Evolutionary conservation across 1,140 invertebrate species (phyloP).

Genomic region (Hylyphantes graminicola): DNA sequence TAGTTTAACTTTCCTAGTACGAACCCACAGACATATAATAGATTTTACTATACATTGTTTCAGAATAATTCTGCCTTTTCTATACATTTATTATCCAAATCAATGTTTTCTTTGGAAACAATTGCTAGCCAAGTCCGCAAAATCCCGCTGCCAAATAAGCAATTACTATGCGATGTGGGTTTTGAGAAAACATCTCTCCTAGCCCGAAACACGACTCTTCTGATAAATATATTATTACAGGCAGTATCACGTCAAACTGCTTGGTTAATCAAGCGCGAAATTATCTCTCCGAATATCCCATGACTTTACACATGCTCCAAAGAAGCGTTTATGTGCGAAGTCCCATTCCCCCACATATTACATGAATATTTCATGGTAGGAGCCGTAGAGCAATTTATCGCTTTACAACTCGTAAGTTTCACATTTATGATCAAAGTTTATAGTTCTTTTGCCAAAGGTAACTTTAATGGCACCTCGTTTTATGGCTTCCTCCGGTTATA

Average conservation of each 20-base stretch:
- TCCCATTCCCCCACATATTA: slow-evolving; percentile 43
- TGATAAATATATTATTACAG: slow-evolving; percentile 55
- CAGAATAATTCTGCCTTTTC: too few relatives aligned
- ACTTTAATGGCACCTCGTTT: slow-evolving; percentile 55
- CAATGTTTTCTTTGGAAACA: too few relatives aligned
- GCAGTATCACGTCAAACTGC: slow-evolving; percentile 47
- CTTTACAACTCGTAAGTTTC: slow-evolving; percentile 58
- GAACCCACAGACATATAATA: too few relatives aligned
- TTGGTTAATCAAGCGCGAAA: slow-evolving; percentile 49
- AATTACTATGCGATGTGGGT: not conserved
- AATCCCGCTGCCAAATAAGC: too few relatives aligned
- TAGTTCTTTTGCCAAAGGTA: slow-evolving; percentile 55
- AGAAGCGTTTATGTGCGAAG: slow-evolving; percentile 54
- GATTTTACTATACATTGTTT: too few relatives aligned
- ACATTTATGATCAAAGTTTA: slow-evolving; percentile 58
- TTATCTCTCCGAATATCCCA: slow-evolving; percentile 28
- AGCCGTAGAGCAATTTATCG: slow-evolving; percentile 53
- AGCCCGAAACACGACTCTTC: slow-evolving; percentile 1
- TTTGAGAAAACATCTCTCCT: not conserved
- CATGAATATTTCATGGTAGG: slow-evolving; percentile 57
- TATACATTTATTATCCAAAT: too few relatives aligned
- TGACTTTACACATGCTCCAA: slow-evolving; percentile 44
- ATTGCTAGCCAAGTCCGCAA: too few relatives aligned
- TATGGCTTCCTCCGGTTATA: slow-evolving; percentile 57
- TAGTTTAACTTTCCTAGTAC: too few relatives aligned